A percentile compares a stretch with the other conserved stretches of the same genome.
phyloP scores from a whole-genome alignment of 2,113 vertebrate species.

The Sylvilagus bachmani region DNA sequence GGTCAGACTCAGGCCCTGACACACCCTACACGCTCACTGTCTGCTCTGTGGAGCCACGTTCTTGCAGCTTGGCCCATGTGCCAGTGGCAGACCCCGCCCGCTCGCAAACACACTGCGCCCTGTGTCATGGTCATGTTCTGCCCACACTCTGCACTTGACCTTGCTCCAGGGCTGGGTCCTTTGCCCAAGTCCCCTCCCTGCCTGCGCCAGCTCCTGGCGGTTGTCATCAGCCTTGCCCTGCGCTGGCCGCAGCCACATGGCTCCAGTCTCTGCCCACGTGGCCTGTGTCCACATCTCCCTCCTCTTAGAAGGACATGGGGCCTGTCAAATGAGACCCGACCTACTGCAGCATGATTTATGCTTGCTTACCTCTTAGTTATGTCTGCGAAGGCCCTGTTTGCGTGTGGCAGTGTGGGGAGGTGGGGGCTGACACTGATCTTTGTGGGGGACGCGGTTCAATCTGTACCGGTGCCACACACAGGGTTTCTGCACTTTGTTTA shows the following conservation, averaged over 20 bases:
- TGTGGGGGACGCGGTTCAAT: rapidly evolving
- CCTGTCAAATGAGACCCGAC: background rate
- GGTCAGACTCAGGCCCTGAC: background rate
- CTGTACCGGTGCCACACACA: rapidly evolving
- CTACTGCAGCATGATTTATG: rapidly evolving
- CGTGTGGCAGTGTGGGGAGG: background rate
- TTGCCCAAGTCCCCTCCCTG: too few relatives aligned
- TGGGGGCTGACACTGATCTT: rapidly evolving
- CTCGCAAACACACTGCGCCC: rapidly evolving
- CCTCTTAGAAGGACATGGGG: background rate
- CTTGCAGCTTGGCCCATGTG: rapidly evolving
- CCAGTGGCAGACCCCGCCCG: rapidly evolving
- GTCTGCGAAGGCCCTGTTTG: background rate
- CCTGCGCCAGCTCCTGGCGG: too few relatives aligned
- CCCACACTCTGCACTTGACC: background rate
- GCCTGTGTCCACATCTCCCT: background rate
- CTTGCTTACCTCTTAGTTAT: background rate
- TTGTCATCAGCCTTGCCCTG: background rate
- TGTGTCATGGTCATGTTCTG: rapidly evolving
- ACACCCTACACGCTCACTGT: too few relatives aligned
- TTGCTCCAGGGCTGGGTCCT: background rate
- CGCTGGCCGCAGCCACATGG: rapidly evolving
- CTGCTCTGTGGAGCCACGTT: too few relatives aligned
- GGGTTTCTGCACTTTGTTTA: background rate
- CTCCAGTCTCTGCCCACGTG: rapidly evolving